A percentile compares a stretch with the other conserved stretches of the same genome.
phyloP scores from a whole-genome alignment of 2,888 invertebrate species.

The Norana najaformis region DNA sequence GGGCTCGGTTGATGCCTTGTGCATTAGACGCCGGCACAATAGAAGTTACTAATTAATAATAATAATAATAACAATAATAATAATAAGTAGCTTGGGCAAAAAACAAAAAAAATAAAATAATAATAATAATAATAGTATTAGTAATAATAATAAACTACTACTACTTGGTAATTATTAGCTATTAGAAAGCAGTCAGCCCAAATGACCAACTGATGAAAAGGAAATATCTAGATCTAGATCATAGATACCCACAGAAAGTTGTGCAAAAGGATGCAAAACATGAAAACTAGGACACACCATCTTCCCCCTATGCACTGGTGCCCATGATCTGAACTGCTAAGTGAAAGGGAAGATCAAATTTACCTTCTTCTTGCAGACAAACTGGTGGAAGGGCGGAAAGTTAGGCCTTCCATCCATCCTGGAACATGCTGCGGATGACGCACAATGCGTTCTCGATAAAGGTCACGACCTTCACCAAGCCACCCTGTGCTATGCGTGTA shows the following conservation, averaged over 20 bases:
- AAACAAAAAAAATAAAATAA: conserved; percentile 10
- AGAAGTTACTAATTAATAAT: conserved; percentile 23
- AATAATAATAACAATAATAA: conserved; percentile 24
- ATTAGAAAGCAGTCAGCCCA: not conserved
- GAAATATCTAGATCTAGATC: not conserved
- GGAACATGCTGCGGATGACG: conserved; percentile 54
- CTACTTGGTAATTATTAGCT: not conserved
- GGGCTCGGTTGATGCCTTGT: too few relatives aligned
- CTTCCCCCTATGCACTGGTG: not conserved
- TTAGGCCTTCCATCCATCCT: conserved; percentile 58
- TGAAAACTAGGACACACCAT: not conserved
- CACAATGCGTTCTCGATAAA: conserved; percentile 52
- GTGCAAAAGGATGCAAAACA: not conserved
- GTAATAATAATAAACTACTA: conserved; percentile 2
- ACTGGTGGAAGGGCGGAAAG: conserved; percentile 50
- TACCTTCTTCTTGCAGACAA: not conserved
- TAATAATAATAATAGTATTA: conserved; percentile 23
- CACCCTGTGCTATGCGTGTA: conserved; percentile 40
- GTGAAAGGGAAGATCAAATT: not conserved
- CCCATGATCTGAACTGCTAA: not conserved
- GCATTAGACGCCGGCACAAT: not conserved
- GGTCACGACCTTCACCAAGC: conserved; percentile 57
- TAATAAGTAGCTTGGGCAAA: not conserved
- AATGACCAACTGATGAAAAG: not conserved
- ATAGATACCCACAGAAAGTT: not conserved